phyloP scores from a whole-genome alignment of 2,888 invertebrate genomes.

The Amiota minor region DNA sequence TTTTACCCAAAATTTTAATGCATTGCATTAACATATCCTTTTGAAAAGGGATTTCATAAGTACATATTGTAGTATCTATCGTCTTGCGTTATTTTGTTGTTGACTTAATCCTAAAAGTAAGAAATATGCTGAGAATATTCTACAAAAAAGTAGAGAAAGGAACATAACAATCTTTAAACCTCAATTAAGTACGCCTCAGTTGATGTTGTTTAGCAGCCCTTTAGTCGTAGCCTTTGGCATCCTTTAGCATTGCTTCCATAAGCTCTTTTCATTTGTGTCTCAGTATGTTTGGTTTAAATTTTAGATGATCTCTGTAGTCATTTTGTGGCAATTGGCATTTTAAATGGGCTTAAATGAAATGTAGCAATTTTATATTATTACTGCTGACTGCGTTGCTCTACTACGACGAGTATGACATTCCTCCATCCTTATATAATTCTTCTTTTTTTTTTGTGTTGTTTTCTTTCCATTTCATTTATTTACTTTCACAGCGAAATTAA shows the following conservation, averaged over 20 bases:
- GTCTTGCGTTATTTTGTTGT: background rate
- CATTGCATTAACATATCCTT: background rate
- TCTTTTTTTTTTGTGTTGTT: background rate
- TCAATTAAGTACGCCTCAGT: conserved; percentile 8
- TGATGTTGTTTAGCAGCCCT: background rate
- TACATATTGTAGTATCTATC: background rate
- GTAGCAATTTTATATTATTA: background rate
- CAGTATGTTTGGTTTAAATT: background rate
- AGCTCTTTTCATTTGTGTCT: too few species aligned
- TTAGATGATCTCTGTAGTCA: conserved; percentile 1
- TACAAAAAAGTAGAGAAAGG: background rate
- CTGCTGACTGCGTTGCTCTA: background rate
- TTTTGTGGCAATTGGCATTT: conserved; percentile 5
- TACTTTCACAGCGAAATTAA: background rate
- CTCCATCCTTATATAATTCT: too few species aligned
- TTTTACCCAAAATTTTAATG: background rate
- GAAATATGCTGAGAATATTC: background rate
- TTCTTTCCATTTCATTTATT: background rate
- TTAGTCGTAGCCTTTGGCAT: too few species aligned
- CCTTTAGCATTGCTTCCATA: too few species aligned
- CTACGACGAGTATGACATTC: background rate
- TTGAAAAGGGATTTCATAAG: background rate
- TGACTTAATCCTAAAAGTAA: conserved; percentile 5
- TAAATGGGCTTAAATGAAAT: conserved; percentile 1
- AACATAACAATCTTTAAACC: background rate